Base-by-base conservation (phyloP, 2,797 vertebrate genomes). In the Prionace glauca region DNA sequence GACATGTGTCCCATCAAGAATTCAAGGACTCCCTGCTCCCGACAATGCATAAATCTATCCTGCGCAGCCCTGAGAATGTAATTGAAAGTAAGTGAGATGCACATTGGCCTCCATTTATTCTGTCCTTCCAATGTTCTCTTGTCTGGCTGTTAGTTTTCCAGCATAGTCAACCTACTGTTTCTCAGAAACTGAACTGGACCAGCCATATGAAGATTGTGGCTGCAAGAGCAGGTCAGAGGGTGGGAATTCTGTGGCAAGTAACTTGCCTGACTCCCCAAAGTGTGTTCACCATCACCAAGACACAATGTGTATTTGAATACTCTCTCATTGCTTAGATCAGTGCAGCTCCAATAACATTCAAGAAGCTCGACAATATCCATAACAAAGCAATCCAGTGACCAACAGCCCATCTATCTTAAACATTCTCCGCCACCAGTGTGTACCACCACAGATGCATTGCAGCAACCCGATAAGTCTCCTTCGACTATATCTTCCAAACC, bases 21-120 rank as follows among this genome's bases (percentile, higher is more conserved):
- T 99, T 99, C 97, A 99, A 99, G 97, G 98, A 99, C 60, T 97
- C 98, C 18, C 96, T 99, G 18, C 97, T 99, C 90, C 99, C 99
- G 3, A 97, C 98, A 3, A 96, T 99, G 96, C 99, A 99, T 97
- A 99, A 99, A 96, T 98, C 99, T 1, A 97, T 99, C 97, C 98
- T 99, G 16, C 98, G 99, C 96, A 99, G 98, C 95, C 99, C 99
- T 0, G 99, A 99, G 97, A 99, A 99, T 0, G 98, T 98, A 50
- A 98, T 99, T 96, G 98, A 98, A 97, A 99, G 99, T 99, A 97
- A 97, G 98, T 97, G 86, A 84, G 56, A 74, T 36, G 65, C 45
- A 1, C 0, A 0, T 2, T 12, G 4, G 41, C 29, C 26, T 45
- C 32, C 14, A 16, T 90, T 90, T 50, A 90, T 29, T 90, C 32